These are phyloP conservation scores for Volucella zonaria DNA, from an alignment of 2,888 invertebrate genomes.

Conservation along the genomic window DNA sequence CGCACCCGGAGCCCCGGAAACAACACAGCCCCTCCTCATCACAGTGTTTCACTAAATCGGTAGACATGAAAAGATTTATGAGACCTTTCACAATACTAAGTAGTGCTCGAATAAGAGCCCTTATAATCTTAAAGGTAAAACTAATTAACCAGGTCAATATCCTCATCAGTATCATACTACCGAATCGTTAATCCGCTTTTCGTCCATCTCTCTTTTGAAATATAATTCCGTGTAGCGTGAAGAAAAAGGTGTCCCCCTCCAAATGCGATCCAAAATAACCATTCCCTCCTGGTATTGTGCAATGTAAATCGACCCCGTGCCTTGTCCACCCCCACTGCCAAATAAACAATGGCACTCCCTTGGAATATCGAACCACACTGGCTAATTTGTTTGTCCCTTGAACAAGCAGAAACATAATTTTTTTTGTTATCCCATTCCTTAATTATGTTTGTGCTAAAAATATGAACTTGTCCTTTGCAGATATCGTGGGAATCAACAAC, in stretches of 20 bases:
- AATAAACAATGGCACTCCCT: slow-evolving; percentile 14
- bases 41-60: slow-evolving; percentile 2
- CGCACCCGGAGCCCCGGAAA: slow-evolving; percentile 31
- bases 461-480: slow-evolving; percentile 82
- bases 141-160: slow-evolving; percentile 47
- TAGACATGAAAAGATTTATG: slow-evolving; percentile 31
- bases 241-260: not conserved
- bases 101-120: slow-evolving; percentile 7
- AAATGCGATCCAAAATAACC: not conserved
- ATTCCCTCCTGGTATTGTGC: not conserved
- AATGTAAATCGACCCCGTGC: not conserved
- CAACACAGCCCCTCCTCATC: not conserved
- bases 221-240: not conserved
- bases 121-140: slow-evolving; percentile 12
- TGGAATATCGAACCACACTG: slow-evolving; percentile 21
- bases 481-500: slow-evolving; percentile 99
- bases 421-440: not conserved
- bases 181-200: slow-evolving; percentile 11
- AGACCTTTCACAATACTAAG: slow-evolving; percentile 18
- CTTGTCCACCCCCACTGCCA: not conserved
- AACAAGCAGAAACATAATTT: slow-evolving; percentile 25
- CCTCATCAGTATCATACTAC: slow-evolving; percentile 11
- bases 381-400: slow-evolving; percentile 50
- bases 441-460: not conserved
- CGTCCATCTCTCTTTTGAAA: too few relatives aligned